Evolutionary conservation across 2,113 vertebrate genomes (phyloP), one percentile per base, ranked within the genome.

Genomic region (Aplodontia rufa): DNA sequence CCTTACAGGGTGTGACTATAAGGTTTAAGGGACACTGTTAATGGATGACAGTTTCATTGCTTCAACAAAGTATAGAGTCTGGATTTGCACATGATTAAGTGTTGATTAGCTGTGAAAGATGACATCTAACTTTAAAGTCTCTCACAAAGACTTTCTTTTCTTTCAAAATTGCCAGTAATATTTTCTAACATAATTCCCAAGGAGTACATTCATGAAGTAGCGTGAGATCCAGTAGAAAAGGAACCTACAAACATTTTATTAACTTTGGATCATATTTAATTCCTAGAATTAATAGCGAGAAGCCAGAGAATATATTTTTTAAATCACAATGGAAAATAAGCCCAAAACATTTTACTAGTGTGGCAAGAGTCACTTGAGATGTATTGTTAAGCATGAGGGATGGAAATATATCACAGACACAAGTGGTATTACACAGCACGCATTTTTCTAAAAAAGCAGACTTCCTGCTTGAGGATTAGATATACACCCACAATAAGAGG

Each of bases 401-500:
- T 49, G 68, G 96, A 95, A 80, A 98, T 97, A 75, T 74, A 98
- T 81, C 93, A 93, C 60, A 96, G 96, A 94, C 16, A 86, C 45
- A 96, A 96, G 95, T 94, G 40, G 30, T 94, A 47, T 88, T 55
- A 97, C 1, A 5, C 26, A 84, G 93, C 62, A 96, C 78, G 96
- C 87, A 81, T 96, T 97, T 97, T 91, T 95, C 93, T 94, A 79
- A 97, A 95, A 93, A 98, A 92, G 62, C 40, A 97, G 96, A 81
- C 94, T 96, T 64, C 49, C 45, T 60, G 47, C 89, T 91, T 71
- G 89, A 96, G 88, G 92, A 96, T 97, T 95, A 98, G 97, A 98
- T 97, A 98, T 90, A 98, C 64, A 89, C 86, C 75, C 94, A 94
- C 22, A 94, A 88, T 92, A 93, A 97, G 96, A 97, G 85, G 94